These are phyloP conservation scores for Odontomyia ornata DNA, from an alignment of 2,888 invertebrate species.

Conservation along the genomic window DNA sequence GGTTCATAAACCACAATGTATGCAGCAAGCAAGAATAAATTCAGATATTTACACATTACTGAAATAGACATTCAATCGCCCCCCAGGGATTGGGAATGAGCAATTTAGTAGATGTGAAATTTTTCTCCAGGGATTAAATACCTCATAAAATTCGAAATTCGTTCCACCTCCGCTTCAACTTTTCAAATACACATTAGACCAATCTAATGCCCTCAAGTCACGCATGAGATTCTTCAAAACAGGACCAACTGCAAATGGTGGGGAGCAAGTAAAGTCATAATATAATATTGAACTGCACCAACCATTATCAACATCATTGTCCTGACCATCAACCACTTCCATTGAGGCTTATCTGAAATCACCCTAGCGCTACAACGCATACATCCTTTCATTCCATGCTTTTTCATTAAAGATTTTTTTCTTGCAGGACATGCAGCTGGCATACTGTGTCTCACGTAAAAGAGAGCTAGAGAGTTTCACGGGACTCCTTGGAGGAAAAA, in stretches of 20 bases:
- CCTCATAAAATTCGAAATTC: constrained; percentile 6
- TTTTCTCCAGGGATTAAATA: constrained; percentile 37
- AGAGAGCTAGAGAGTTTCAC: background rate
- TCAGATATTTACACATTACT: constrained; percentile 10
- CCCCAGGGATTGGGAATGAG: constrained; percentile 6
- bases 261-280: background rate
- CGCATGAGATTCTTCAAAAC: constrained; percentile 23
- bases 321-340: constrained; percentile 5
- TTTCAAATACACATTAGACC: constrained; percentile 17
- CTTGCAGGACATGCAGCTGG: background rate
- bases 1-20: constrained; percentile 20
- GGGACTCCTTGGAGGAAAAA: background rate
- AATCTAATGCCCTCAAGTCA: constrained; percentile 35
- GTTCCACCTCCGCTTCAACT: background rate
- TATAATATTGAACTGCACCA: constrained; percentile 19
- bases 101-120: constrained; percentile 40
- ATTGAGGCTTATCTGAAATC: background rate
- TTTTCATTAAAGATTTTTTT: background rate
- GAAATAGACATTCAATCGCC: constrained; percentile 39
- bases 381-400: constrained; percentile 3
- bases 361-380: background rate
- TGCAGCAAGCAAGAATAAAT: background rate
- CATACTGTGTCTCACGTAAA: background rate
- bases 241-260: background rate
- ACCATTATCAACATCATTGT: constrained; percentile 11